These are phyloP conservation scores for Sarcophaga rosellei DNA, from an alignment of 2,888 invertebrate genomes.

Conservation along the genomic window DNA sequence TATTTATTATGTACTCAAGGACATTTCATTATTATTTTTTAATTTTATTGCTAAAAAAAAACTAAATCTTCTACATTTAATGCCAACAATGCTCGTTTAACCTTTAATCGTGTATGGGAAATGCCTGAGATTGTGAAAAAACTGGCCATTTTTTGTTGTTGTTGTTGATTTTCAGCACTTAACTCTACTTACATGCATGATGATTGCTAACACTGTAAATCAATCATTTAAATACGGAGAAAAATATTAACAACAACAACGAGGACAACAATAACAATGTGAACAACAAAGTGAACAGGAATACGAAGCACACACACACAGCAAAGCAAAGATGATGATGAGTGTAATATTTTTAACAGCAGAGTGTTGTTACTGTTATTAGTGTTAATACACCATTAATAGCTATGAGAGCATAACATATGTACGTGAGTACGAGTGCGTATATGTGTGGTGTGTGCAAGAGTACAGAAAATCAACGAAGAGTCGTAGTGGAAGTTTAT, in stretches of 20 bases:
- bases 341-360: too few species aligned
- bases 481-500: too few species aligned
- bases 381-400: too few species aligned
- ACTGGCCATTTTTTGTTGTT: neutral
- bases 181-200: neutral
- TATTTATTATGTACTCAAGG: too few species aligned
- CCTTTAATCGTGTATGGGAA: neutral
- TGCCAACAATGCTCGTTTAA: neutral
- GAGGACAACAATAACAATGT: constrained; percentile 9
- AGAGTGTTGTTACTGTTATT: too few species aligned
- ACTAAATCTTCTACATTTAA: too few species aligned
- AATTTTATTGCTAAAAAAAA: neutral
- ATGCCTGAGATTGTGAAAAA: neutral
- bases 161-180: neutral
- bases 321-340: too few species aligned
- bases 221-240: constrained; percentile 57
- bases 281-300: too few species aligned
- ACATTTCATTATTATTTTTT: neutral
- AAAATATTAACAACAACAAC: constrained; percentile 19
- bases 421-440: too few species aligned
- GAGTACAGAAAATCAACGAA: too few species aligned
- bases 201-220: constrained; percentile 24
- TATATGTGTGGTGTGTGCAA: too few species aligned
- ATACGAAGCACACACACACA: neutral
- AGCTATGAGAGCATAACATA: too few species aligned